phyloP scores from a whole-genome alignment of 1,140 invertebrate genomes.

The Euborellia annulipes region DNA sequence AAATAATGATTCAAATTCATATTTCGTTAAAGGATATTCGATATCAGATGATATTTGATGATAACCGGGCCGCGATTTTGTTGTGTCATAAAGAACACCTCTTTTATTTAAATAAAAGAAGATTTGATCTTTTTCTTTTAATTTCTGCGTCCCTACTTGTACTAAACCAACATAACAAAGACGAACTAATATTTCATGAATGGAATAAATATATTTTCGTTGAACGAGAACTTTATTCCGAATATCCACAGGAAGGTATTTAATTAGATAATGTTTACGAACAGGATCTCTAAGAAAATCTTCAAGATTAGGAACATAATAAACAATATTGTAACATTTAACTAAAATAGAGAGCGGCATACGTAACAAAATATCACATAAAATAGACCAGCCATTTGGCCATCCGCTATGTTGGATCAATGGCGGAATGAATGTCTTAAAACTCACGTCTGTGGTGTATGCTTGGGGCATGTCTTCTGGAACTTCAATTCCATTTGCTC shows the following conservation, averaged over 20 bases:
- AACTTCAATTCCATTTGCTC: conserved; percentile 24
- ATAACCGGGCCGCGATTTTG: conserved; percentile 41
- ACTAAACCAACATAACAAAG: conserved; percentile 51
- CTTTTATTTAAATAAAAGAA: conserved; percentile 52
- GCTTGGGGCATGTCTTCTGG: conserved; percentile 29
- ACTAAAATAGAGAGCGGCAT: conserved; percentile 57
- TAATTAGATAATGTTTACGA: conserved; percentile 44
- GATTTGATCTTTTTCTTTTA: conserved; percentile 51
- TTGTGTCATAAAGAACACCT: conserved; percentile 47
- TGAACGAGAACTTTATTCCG: conserved; percentile 35
- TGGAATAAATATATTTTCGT: conserved; percentile 46
- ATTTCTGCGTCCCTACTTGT: conserved; percentile 47
- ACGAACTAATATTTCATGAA: conserved; percentile 36
- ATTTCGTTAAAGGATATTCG: conserved; percentile 35
- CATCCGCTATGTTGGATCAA: conserved; percentile 39
- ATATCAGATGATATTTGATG: conserved; percentile 38
- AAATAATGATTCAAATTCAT: conserved; percentile 35
- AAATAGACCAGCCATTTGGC: conserved; percentile 52
- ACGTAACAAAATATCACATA: conserved; percentile 52
- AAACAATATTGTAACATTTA: conserved; percentile 44
- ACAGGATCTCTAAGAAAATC: conserved; percentile 49
- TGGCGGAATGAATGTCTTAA: conserved; percentile 61
- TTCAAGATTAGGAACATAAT: conserved; percentile 38
- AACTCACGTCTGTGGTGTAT: conserved; percentile 36
- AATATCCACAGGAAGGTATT: conserved; percentile 33